Evolutionary conservation across 2,797 vertebrate genomes (phyloP).

Genomic region (Sebastes vulpes): DNA sequence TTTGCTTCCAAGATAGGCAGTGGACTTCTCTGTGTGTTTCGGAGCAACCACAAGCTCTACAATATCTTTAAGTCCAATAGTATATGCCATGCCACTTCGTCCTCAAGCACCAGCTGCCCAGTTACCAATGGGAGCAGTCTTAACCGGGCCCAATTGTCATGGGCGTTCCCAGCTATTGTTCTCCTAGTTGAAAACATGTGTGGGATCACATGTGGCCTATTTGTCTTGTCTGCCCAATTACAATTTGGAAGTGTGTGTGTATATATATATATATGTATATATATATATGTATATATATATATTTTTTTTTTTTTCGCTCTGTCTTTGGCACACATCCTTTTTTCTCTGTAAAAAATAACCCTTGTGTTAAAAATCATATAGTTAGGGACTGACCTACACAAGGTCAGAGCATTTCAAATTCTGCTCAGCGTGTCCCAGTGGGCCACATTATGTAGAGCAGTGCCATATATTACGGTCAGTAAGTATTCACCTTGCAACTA

Average conservation of each 20-base stretch:
- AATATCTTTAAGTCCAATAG: neutral
- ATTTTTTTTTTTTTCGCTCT: neutral
- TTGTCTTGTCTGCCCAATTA: constrained; percentile 12
- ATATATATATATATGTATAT: too few species aligned
- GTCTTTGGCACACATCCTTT: neutral
- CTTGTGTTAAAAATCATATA: neutral
- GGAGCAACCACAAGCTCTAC: neutral
- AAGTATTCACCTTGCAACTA: neutral
- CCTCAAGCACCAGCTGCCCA: neutral
- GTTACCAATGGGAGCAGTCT: neutral
- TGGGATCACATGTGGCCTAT: neutral
- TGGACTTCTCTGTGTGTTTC: too few species aligned
- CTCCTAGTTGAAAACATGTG: neutral
- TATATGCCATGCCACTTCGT: neutral
- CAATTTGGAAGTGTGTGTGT: too few species aligned
- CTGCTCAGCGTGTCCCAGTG: neutral
- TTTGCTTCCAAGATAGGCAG: neutral
- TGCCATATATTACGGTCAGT: neutral
- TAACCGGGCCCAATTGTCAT: too few species aligned
- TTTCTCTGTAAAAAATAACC: neutral
- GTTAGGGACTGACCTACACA: neutral
- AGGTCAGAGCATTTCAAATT: constrained; percentile 24
- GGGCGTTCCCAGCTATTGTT: neutral
- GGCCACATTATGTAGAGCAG: neutral
- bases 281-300: too few species aligned